Conservation (phyloP, 1,140 invertebrate species). For the Capitella teleta region DNA sequence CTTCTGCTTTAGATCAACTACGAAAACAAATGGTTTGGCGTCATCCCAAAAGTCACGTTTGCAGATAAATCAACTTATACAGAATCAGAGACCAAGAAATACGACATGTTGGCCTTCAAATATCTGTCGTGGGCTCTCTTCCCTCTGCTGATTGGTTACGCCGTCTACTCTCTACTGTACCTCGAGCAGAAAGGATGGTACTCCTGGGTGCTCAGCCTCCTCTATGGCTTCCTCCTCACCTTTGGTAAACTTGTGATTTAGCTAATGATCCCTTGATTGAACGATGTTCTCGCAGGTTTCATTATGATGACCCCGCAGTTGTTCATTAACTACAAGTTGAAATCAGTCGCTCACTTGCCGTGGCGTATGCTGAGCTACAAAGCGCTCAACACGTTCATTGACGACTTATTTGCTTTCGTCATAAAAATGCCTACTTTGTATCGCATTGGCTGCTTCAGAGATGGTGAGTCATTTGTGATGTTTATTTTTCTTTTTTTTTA, state of each 20-base stretch:
- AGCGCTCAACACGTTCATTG: conserved; percentile 99
- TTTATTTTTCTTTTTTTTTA: conserved; percentile 4
- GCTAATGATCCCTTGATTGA: no score
- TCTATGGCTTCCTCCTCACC: conserved; percentile 95
- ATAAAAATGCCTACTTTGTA: conserved; percentile 99
- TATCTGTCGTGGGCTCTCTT: conserved; percentile 94
- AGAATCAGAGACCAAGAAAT: conserved; percentile 84
- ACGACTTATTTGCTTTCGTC: conserved; percentile 99
- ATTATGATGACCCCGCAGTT: conserved; percentile 99
- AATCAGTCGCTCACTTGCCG: conserved; percentile 95
- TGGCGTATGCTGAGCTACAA: conserved; percentile 99
- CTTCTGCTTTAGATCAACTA: conserved; percentile 66
- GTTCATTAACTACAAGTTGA: conserved; percentile 98
- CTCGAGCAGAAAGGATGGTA: conserved; percentile 99
- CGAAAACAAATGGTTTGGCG: conserved; percentile 60
- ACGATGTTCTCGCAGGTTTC: conserved; percentile 58
- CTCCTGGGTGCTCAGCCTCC: conserved; percentile 72
- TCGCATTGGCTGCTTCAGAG: conserved; percentile 81
- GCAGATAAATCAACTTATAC: conserved; percentile 94
- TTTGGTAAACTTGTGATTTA: conserved; percentile 56
- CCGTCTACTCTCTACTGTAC: conserved; percentile 92
- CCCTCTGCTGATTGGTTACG: conserved; percentile 82
- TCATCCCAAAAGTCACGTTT: conserved; percentile 69
- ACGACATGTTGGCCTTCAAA: conserved; percentile 86
- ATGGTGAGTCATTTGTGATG: conserved; percentile 52